Evolutionary conservation across 2,113 vertebrate species (phyloP), one percentile per base, ranked within the genome.

Genomic region (Danionella cerebrum): DNA sequence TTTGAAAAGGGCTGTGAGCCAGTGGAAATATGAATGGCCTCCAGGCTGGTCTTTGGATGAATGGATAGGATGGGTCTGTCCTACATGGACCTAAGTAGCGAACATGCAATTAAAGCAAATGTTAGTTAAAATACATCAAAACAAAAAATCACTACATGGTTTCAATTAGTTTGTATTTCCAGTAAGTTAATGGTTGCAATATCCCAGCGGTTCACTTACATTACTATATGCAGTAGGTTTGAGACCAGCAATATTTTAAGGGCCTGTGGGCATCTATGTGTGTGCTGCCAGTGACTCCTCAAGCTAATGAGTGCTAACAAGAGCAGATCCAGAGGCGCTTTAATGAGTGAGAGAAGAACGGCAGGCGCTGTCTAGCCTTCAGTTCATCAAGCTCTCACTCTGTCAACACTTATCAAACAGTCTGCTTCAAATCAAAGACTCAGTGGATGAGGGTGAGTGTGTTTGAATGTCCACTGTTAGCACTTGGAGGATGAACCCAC

Each of bases 261-360:
- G 27, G 51, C 19, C 21, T 65, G 52, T 52, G 60, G 44, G 36
- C 11, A 22, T 60, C 62, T 59, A 52, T 70, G 45, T 13, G 3
- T 24, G 31, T 14, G 22, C 59, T 67, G 70, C 36, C 52, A 72
- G 38, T 6, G 11, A 11, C 59, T 60, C 47, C 70, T 76, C 70
- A 55, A 60, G 52, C 60, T 73, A 76, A 76, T 72, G 53, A 55
- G 47, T 1, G 19, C 55, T 76, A 76, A 76, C 62, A 67, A 72
- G 47, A 42, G 24, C 6, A 55, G 64, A 18, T 52, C 41, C 50
- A 10, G 62, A 57, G 69, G 27, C 13, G 9, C 45, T 67, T 58
- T 72, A 72, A 76, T 59, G 59, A 72, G 53, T 55, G 53, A 59
- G 35, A 60, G 35, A 21, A 35, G 38, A 44, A 33, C 47, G 53